These are phyloP conservation scores for Seriola rivoliana DNA, from an alignment of 2,113 vertebrate species.

Conservation along the genomic window DNA sequence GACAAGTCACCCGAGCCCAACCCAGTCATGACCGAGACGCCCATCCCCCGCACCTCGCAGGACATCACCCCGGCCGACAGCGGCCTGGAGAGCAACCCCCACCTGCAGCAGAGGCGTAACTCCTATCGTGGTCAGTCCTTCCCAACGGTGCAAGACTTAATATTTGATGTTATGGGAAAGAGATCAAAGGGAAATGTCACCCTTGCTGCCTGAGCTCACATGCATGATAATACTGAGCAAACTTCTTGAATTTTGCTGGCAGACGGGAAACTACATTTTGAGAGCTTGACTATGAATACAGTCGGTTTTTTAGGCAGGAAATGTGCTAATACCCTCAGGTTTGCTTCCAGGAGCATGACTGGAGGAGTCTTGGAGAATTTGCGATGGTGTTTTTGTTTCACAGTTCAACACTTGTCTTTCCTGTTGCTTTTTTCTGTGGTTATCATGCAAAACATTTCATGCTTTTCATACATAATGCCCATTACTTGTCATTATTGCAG, in stretches of 20 bases:
- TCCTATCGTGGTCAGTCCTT: slow-evolving; percentile 92
- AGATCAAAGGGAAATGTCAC: slow-evolving; percentile 49
- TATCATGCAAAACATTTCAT: slow-evolving; percentile 73
- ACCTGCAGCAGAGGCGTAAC: slow-evolving; percentile 92
- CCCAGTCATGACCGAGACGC: slow-evolving; percentile 97
- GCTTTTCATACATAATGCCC: slow-evolving; percentile 65
- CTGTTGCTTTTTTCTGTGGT: slow-evolving; percentile 36
- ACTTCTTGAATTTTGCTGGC: slow-evolving; percentile 29
- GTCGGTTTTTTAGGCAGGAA: slow-evolving; percentile 21
- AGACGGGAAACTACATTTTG: slow-evolving; percentile 36
- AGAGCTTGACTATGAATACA: slow-evolving; percentile 28
- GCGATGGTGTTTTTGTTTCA: slow-evolving; percentile 9
- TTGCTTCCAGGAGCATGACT: slow-evolving; percentile 14
- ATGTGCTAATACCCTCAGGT: slow-evolving; percentile 14
- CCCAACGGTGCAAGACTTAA: not conserved
- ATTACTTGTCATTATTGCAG: slow-evolving; percentile 35
- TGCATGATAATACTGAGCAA: slow-evolving; percentile 41
- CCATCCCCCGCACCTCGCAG: slow-evolving; percentile 95
- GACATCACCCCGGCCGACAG: slow-evolving; percentile 96
- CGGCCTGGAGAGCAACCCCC: slow-evolving; percentile 90
- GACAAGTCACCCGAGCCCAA: slow-evolving; percentile 98
- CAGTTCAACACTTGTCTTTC: slow-evolving; percentile 31
- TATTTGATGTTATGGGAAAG: slow-evolving; percentile 30
- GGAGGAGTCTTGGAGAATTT: slow-evolving; percentile 3
- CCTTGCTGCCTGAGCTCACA: slow-evolving; percentile 15